Evolutionary conservation across 2,113 vertebrate genomes (phyloP), one percentile per base, ranked within the genome.

Genomic region (Physeter macrocephalus): DNA sequence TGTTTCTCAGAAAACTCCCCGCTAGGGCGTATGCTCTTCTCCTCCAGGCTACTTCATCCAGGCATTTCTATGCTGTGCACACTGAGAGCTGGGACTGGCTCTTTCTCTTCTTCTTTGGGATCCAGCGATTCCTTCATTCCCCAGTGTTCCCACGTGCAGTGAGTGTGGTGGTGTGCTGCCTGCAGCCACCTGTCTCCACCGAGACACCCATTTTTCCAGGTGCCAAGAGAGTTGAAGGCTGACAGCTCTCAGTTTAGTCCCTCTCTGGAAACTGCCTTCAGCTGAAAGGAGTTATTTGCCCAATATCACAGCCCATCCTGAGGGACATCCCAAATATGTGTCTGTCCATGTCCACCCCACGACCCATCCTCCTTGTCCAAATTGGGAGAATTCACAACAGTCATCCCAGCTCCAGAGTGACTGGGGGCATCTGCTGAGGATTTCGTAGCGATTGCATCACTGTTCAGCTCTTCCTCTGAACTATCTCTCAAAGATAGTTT

Each of bases 21-120:
- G 6, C 41, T 6, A 2, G 29, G 7, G 1, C 6, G 3, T 9
- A 8, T 21, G 0, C 4, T 10, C 11, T 39, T 64, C 7, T 4
- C 12, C 36, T 31, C 18, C 20, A 57, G 43, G 3, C 17, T 88
- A 20, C 69, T 0, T 9, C 25, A 54, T 49, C 3, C 20, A 21
- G 17, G 34, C 4, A 25, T 64, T 27, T 31, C 57, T 31, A 25
- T 6, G 1, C 31, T 72, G 54, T 23, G 12, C 39, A 5, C 11
- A 23, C 12, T 3, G 41, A 77, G 23, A 39, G 36, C 7, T 39
- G 20, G 25, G 4, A 8, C 23, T n/a, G 20, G 41, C 21, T n/a
- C 20, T 57, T 54, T n/a, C 12, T 57, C 54, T 21, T 57, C 72
- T 86, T 52, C 86, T 31, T 72, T 25, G 52, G 21, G 14, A 59